phyloP scores from a whole-genome alignment of 2,797 vertebrate genomes.

The Notamacropus eugenii region DNA sequence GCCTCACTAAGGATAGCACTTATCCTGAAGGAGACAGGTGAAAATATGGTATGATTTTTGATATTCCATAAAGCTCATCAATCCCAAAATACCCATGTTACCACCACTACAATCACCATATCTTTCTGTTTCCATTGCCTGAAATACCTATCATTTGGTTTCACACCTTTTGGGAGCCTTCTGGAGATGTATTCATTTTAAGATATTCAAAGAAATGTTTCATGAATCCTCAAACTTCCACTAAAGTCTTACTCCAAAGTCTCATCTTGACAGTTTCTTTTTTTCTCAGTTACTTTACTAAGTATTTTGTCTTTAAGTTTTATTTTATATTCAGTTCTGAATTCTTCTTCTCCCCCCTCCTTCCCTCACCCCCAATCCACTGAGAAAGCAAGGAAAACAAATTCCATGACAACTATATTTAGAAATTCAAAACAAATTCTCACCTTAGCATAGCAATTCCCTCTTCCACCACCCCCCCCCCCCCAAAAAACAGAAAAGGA shows the following conservation, averaged over 20 bases:
- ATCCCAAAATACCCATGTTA: background rate
- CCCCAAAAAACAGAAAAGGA: background rate
- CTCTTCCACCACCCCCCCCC: accelerated
- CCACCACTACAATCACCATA: background rate
- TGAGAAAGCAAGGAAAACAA: background rate
- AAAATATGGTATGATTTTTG: background rate
- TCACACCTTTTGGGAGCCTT: background rate
- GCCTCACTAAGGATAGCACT: background rate
- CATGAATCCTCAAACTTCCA: background rate
- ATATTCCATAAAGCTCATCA: background rate
- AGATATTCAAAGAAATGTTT: background rate
- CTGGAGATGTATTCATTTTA: background rate
- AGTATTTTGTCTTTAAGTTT: background rate
- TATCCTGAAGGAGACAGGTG: background rate
- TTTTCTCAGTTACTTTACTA: background rate
- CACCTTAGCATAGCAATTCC: background rate
- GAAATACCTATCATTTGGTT: background rate
- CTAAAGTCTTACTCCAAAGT: background rate
- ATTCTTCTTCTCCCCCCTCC: background rate
- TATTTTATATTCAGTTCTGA: background rate
- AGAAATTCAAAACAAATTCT: background rate
- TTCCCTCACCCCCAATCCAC: background rate
- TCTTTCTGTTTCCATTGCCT: background rate
- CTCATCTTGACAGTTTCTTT: background rate
- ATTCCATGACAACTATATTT: background rate